Evolutionary conservation across 2,888 invertebrate species (phyloP).

Genomic region (Acrobeloides nanus): DNA sequence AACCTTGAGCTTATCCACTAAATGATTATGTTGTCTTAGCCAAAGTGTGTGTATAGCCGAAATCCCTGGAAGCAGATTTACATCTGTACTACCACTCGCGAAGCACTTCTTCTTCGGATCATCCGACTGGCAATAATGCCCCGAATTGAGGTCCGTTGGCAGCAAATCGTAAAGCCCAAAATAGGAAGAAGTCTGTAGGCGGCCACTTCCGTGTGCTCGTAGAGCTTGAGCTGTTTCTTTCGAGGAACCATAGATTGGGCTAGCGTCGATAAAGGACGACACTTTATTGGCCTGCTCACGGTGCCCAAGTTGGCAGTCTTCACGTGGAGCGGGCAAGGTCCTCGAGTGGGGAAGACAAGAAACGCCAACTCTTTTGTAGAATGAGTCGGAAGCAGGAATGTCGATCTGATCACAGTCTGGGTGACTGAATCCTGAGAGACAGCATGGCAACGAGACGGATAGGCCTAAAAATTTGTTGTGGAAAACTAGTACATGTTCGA

Average conservation of each 20-base stretch:
- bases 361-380: slow-evolving; percentile 23
- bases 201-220: slow-evolving; percentile 14
- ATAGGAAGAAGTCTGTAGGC: slow-evolving; percentile 15
- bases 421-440: slow-evolving; percentile 40
- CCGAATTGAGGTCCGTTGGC: slow-evolving; percentile 16
- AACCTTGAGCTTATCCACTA: slow-evolving; percentile 39
- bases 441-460: slow-evolving; percentile 40
- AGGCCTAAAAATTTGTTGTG: slow-evolving; percentile 8
- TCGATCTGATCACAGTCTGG: slow-evolving; percentile 48
- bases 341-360: slow-evolving; percentile 23
- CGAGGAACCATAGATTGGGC: slow-evolving; percentile 71
- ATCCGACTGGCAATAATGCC: slow-evolving; percentile 21
- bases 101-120: slow-evolving; percentile 20
- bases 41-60: slow-evolving; percentile 49
- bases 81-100: slow-evolving; percentile 39
- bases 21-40: slow-evolving; percentile 50
- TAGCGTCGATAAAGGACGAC: slow-evolving; percentile 70
- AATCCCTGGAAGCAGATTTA: slow-evolving; percentile 47
- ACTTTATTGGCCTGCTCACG: slow-evolving; percentile 88
- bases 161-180: slow-evolving; percentile 18
- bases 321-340: slow-evolving; percentile 40
- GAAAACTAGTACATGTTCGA: not conserved
- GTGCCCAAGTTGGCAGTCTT: slow-evolving; percentile 48
- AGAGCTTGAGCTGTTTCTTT: slow-evolving; percentile 16
- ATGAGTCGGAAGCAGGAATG: slow-evolving; percentile 39